These are phyloP conservation scores for Sminthurinus aureus DNA, from an alignment of 2,888 invertebrate genomes.

Conservation along the genomic window DNA sequence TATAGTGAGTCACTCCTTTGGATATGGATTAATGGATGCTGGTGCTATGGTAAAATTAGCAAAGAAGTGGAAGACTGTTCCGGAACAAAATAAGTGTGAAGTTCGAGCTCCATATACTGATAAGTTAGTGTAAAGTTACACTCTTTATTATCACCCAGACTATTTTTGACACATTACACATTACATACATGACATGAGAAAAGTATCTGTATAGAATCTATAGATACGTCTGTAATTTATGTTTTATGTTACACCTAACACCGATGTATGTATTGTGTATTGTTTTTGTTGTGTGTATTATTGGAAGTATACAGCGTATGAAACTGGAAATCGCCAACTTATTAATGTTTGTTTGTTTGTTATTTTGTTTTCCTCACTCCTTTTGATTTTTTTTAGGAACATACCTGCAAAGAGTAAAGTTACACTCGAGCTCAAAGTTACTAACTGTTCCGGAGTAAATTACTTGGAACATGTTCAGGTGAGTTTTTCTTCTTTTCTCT, in stretches of 20 bases:
- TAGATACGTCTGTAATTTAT: too few relatives aligned
- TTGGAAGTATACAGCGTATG: neutral
- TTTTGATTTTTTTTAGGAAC: conserved; percentile 64
- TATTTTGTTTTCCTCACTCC: conserved; percentile 56
- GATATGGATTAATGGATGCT: conserved; percentile 90
- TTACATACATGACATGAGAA: neutral
- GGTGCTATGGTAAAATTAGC: conserved; percentile 76
- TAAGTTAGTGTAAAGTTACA: conserved; percentile 65
- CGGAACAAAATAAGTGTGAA: conserved; percentile 81
- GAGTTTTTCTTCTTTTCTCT: conserved; percentile 53
- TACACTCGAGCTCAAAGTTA: conserved; percentile 75
- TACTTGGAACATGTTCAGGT: conserved; percentile 94
- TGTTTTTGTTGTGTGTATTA: neutral
- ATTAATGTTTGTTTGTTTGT: conserved; percentile 5
- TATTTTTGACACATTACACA: neutral
- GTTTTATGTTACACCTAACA: neutral
- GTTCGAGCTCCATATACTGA: conserved; percentile 78
- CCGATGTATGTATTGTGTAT: neutral
- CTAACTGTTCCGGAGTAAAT: conserved; percentile 85
- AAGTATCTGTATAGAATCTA: too few relatives aligned
- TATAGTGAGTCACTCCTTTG: conserved; percentile 92
- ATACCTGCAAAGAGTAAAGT: conserved; percentile 80
- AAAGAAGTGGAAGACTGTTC: conserved; percentile 76
- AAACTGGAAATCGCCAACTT: neutral
- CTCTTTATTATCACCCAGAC: neutral